Base-by-base conservation (phyloP, 2,888 invertebrate genomes). In the Pilophorus perplexus region DNA sequence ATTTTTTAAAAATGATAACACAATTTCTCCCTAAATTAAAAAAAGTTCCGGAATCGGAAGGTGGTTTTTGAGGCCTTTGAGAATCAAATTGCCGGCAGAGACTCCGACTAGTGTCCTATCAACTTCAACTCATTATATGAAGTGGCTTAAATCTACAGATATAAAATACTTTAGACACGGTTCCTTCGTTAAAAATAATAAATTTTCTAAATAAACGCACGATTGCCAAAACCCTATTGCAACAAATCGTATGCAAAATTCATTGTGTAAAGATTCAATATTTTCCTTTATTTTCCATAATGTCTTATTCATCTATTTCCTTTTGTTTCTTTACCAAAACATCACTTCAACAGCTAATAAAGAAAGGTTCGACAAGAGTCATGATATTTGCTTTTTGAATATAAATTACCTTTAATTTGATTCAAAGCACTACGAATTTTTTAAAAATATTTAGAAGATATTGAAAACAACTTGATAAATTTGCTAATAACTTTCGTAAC, bases 91-190 rank as follows among this genome's bases (percentile, higher is more conserved):
- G 28, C 25, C 28, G 14, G 52, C 52, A 28, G 52, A 52, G 16
- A 52, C 25, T 16, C 27, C 16, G 33, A 28, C 52, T 28, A 33
- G 28, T 52, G 23, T 28, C 16, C 52, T 52, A 52, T 52, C n/a
- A 25, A 25, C 8, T 59, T 59, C 20, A 59, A 42, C 42, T 44
- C 12, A 14, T 55, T 25, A 27, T 14, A 59, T 42, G 42, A 59
- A 25, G 40, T 16, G 16, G 20, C 42, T 42, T 59, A 42, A 42
- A 14, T 25, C 42, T 59, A 42, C 42, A 42, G 27, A 40, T 59
- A 27, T 42, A 59, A 59, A 59, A 59, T 42, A 42, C 59, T 42
- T 42, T 59, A 59, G 59, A 59, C 42, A 42, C 42, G 23, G 14
- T 42, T 42, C 38, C 14, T 42, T 37, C 20, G 38, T 48, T 48